Evolutionary conservation across 2,888 invertebrate species (phyloP).

Genomic region (Rhamnusium bicolor): DNA sequence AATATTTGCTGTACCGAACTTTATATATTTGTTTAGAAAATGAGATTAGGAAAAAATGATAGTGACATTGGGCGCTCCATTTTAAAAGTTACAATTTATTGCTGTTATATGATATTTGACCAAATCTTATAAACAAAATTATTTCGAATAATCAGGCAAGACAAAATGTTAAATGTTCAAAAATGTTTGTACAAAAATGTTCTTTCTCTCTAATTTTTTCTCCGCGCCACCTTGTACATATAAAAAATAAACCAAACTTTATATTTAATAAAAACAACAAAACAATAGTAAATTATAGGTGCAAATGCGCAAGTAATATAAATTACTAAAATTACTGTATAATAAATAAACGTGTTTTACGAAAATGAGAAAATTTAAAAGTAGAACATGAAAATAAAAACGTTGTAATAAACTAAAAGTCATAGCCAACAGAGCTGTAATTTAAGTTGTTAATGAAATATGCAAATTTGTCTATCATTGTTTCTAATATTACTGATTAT

Average conservation of each 20-base stretch:
- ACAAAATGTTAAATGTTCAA: too few species aligned
- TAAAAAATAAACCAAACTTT: neutral
- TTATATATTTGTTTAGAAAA: too few species aligned
- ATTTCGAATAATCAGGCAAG: too few species aligned
- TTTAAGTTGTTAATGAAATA: neutral
- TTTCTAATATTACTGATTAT: conserved; percentile 4
- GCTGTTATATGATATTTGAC: too few species aligned
- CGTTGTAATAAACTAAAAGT: neutral
- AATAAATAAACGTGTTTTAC: neutral
- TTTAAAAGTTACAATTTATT: too few species aligned
- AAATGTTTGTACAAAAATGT: too few species aligned
- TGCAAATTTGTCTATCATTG: neutral
- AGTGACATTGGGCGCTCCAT: too few species aligned
- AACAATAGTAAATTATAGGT: neutral
- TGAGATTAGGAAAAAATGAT: too few species aligned
- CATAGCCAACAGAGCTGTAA: neutral
- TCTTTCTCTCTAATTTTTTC: too few species aligned
- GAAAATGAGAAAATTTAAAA: neutral
- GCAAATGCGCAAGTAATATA: neutral
- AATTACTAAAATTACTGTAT: neutral
- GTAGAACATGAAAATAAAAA: neutral
- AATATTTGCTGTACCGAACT: too few species aligned
- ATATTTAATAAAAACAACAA: neutral
- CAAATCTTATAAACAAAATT: too few species aligned
- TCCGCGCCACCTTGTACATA: too few species aligned